phyloP scores from a whole-genome alignment of 2,888 invertebrate genomes.

The Coenonympha arcania region DNA sequence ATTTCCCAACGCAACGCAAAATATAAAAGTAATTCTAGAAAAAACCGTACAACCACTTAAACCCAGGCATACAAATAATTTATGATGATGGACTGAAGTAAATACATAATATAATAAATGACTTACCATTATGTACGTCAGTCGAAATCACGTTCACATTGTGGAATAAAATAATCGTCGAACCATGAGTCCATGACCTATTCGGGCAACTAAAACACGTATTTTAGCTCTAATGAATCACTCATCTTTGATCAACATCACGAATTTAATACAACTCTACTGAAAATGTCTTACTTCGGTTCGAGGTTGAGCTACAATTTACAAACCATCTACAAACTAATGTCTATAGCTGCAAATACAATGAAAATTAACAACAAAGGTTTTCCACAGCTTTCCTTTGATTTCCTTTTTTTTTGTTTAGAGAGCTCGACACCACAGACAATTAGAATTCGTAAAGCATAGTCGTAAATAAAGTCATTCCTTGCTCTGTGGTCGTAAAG shows the following conservation, averaged over 20 bases:
- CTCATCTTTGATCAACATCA: constrained; percentile 16
- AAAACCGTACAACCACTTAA: not conserved
- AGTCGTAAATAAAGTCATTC: too few relatives aligned
- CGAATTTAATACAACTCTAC: constrained; percentile 11
- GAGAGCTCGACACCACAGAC: too few relatives aligned
- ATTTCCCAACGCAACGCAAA: not conserved
- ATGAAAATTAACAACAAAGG: constrained; percentile 33
- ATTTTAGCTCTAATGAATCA: constrained; percentile 14
- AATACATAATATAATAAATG: constrained; percentile 29
- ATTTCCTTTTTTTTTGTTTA: constrained; percentile 20
- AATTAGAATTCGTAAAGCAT: constrained; percentile 11
- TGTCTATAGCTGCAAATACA: constrained; percentile 24
- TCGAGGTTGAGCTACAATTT: too few relatives aligned
- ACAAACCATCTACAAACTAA: too few relatives aligned
- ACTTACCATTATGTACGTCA: constrained; percentile 47
- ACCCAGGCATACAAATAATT: constrained; percentile 3
- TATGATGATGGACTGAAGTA: constrained; percentile 14
- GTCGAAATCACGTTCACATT: constrained; percentile 55
- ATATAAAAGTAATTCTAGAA: constrained; percentile 1
- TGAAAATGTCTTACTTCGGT: constrained; percentile 13
- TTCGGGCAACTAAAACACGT: constrained; percentile 17
- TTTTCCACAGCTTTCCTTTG: constrained; percentile 28
- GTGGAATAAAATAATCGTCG: constrained; percentile 33
- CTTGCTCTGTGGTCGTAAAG: too few relatives aligned
- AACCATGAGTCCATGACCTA: constrained; percentile 15